phyloP scores from a whole-genome alignment of 2,113 vertebrate species.

The Heterochromis multidens region DNA sequence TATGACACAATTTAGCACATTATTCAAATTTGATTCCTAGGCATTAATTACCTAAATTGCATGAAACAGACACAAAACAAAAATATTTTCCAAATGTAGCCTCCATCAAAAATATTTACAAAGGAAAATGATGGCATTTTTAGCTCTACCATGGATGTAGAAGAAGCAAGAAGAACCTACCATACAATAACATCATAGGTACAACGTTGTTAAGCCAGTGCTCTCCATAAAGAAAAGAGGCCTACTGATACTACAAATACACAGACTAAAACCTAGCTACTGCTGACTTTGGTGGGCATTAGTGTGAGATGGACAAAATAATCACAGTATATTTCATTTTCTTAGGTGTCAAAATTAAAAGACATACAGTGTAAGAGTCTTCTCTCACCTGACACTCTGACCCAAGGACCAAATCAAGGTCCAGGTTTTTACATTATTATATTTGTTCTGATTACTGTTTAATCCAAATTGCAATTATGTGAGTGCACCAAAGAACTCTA shows the following conservation, averaged over 20 bases:
- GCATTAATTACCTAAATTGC: neutral
- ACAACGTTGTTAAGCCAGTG: no score
- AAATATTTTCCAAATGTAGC: neutral
- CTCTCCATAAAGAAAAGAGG: no score
- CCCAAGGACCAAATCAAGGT: neutral
- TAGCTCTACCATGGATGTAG: fast-evolving
- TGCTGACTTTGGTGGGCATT: no score
- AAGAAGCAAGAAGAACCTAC: no score
- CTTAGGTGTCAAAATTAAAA: neutral
- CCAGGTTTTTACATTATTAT: no score
- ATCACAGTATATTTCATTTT: neutral
- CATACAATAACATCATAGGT: no score
- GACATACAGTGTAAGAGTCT: neutral
- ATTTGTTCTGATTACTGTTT: neutral
- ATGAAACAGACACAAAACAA: neutral
- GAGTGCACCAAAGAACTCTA: neutral
- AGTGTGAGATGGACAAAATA: no score
- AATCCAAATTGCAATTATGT: neutral
- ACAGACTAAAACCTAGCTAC: no score
- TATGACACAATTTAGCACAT: no score
- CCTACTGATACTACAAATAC: no score
- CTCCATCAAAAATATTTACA: neutral
- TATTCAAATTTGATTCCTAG: neutral
- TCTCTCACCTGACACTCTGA: no score
- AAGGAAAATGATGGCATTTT: fast-evolving